phyloP scores from a whole-genome alignment of 2,797 vertebrate genomes.

The Xenentodon cancila region DNA sequence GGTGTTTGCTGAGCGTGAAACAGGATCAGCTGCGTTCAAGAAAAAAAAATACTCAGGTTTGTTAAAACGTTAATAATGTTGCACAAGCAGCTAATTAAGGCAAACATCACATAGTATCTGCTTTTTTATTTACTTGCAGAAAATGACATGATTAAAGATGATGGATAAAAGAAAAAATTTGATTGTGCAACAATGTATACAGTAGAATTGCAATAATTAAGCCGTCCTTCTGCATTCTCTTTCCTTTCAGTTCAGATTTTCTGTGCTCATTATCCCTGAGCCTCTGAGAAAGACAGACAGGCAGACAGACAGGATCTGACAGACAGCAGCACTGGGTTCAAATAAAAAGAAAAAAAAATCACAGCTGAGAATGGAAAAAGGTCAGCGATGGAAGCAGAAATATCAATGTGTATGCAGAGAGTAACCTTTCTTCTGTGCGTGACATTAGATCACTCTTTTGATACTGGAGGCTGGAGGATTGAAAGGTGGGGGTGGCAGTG shows the following conservation, averaged over 20 bases:
- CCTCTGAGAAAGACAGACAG: constrained; percentile 17
- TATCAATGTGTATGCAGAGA: constrained; percentile 79
- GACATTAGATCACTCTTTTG: constrained; percentile 82
- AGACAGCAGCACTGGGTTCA: constrained; percentile 39
- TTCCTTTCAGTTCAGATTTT: not conserved
- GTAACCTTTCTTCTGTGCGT: constrained; percentile 81
- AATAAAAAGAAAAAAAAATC: constrained; percentile 64
- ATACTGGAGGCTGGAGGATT: constrained; percentile 56
- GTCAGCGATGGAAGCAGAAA: constrained; percentile 77
- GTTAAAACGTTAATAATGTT: constrained; percentile 58
- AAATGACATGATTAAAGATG: not conserved
- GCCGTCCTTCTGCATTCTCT: not conserved
- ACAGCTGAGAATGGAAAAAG: constrained; percentile 69
- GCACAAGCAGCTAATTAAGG: constrained; percentile 62
- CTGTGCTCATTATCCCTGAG: not conserved
- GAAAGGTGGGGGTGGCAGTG: not conserved
- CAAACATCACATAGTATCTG: constrained; percentile 30
- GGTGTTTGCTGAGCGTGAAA: constrained; percentile 55
- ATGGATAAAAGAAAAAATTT: not conserved
- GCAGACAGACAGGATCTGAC: constrained; percentile 45
- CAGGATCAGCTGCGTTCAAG: constrained; percentile 61
- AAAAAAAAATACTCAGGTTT: constrained; percentile 25
- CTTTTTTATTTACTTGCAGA: constrained; percentile 15
- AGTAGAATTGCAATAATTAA: not conserved
- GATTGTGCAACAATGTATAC: not conserved